Base-by-base conservation (phyloP, 2,113 vertebrate genomes). In the Toxostoma redivivum region DNA sequence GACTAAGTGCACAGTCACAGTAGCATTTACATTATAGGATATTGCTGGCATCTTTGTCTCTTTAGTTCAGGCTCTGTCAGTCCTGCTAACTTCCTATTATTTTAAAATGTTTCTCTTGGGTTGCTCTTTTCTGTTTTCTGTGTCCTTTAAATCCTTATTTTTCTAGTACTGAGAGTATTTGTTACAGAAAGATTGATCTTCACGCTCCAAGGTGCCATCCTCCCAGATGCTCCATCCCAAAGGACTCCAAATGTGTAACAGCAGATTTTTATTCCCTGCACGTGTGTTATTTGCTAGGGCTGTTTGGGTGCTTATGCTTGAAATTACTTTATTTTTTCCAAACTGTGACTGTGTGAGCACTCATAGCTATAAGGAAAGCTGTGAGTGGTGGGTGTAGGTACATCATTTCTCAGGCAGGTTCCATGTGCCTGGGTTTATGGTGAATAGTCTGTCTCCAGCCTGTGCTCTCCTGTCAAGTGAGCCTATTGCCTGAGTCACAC, bases 131-230 rank as follows among this genome's bases (percentile, higher is more conserved):
- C 74, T 90, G 31, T 47, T 77, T 92, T 60, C 47, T 4, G 0
- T 86, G 54, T 62, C 58, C 76, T 88, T 90, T 88, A 42, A 73
- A 45, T 45, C 66, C 50, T 66, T 2, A 35, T 14, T 66, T 28
- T 70, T 72, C 37, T 47, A 47, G 42, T 61, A 45, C 25, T 45
- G 42, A 58, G 50, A 56, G 54, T 31, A 4, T 67, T 73, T 56
- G 15, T 79, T 67, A 81, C 65, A 44, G 51, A 47, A 53, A 44
- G 62, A 37, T 33, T 44, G 53, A 64, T 60, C 65, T 67, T 77
- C 4, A 1, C 0, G 0, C 37, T 81, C 44, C 73, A 11, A 71
- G 61, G 33, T 95, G 53, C 61, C 40, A 7, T 51, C 28, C 24
- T 76, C 57, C 12, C 27, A 40, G 71, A 37, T 27, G 45, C 48